phyloP scores from a whole-genome alignment of 2,888 invertebrate species.

The Diaprepes abbreviatus region DNA sequence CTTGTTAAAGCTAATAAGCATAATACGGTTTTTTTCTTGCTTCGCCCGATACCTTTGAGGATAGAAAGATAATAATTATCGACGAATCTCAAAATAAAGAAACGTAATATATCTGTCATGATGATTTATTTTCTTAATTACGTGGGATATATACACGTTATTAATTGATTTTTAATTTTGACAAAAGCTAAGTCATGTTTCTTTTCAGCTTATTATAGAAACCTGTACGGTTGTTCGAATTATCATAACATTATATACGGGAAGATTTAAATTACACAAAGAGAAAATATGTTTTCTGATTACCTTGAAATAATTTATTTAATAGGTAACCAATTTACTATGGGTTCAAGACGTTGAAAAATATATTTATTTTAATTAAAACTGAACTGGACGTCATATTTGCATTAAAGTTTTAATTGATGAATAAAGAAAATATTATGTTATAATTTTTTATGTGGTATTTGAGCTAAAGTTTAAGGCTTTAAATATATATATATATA shows the following conservation, averaged over 20 bases:
- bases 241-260: conserved; percentile 48
- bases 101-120: conserved; percentile 52
- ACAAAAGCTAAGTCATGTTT: conserved; percentile 49
- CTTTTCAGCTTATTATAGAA: conserved; percentile 51
- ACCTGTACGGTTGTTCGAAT: conserved; percentile 46
- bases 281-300: conserved; percentile 45
- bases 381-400: conserved; percentile 20
- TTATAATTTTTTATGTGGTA: not conserved
- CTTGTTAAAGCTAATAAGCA: conserved; percentile 60
- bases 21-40: conserved; percentile 50
- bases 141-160: conserved; percentile 48
- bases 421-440: conserved; percentile 19
- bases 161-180: conserved; percentile 53
- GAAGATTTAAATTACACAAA: conserved; percentile 47
- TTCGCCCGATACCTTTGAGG: conserved; percentile 48
- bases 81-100: conserved; percentile 51
- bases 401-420: conserved; percentile 32
- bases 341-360: conserved; percentile 39
- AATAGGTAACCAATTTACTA: conserved; percentile 45
- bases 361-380: conserved; percentile 36
- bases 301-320: conserved; percentile 49
- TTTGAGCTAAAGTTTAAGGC: too few species aligned
- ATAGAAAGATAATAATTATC: conserved; percentile 53
- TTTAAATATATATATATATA: too few species aligned
- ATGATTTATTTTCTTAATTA: conserved; percentile 53